Conservation (phyloP, 1,140 invertebrate species). For the Euschistus heros region DNA sequence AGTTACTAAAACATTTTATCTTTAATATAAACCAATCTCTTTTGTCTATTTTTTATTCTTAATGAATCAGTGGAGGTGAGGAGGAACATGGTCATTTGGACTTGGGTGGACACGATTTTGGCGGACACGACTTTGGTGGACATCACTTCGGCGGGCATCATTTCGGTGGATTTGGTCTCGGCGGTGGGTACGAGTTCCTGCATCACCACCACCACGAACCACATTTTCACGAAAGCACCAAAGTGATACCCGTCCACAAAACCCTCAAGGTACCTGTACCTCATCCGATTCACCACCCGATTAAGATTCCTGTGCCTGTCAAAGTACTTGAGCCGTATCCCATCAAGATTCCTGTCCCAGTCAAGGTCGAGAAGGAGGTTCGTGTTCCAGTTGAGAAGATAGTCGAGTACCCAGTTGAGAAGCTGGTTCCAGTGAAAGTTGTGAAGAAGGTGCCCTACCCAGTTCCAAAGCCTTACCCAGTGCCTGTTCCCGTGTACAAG, state of each 20-base stretch:
- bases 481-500: slow-evolving; percentile 30
- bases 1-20: no score
- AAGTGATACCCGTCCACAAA: slow-evolving; percentile 22
- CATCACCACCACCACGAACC: not conserved
- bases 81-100: no score
- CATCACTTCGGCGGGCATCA: no score
- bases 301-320: slow-evolving; percentile 28
- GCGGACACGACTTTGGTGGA: no score
- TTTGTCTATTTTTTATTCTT: no score
- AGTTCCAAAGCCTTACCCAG: slow-evolving; percentile 29
- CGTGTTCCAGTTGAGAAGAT: slow-evolving; percentile 30
- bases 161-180: slow-evolving; percentile 11
- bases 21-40: no score
- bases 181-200: not conserved
- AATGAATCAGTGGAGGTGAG: no score
- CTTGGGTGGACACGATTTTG: no score
- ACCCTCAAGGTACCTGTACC: slow-evolving; percentile 25
- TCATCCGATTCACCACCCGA: slow-evolving; percentile 21
- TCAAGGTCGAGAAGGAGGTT: slow-evolving; percentile 28
- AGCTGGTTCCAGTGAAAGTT: slow-evolving; percentile 29
- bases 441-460: slow-evolving; percentile 30
- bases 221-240: not conserved
- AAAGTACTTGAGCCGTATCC: slow-evolving; percentile 25
- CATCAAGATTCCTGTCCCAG: slow-evolving; percentile 23
- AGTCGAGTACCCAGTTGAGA: slow-evolving; percentile 30